Evolutionary conservation across 1,140 invertebrate genomes (phyloP).

Genomic region (Ceratosolen solmsi): DNA sequence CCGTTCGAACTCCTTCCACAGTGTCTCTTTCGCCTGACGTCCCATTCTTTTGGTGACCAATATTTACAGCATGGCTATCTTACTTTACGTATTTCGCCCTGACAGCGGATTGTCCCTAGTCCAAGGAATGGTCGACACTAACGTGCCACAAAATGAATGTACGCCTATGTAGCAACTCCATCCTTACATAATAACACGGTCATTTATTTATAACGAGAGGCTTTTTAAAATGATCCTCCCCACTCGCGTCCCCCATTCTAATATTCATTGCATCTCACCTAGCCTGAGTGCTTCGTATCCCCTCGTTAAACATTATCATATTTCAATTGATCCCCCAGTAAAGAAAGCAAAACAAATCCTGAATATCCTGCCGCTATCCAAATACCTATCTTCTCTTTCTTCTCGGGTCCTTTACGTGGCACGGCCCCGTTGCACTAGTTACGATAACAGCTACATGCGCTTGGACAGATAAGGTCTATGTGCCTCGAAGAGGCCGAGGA

Average conservation of each 20-base stretch:
- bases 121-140: neutral
- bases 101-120: neutral
- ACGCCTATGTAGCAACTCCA: too few species aligned
- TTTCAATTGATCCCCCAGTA: neutral
- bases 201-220: too few species aligned
- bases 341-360: neutral
- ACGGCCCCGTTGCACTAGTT: neutral
- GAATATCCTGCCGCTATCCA: neutral
- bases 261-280: too few species aligned
- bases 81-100: neutral
- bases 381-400: neutral
- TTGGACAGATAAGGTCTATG: neutral
- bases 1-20: neutral
- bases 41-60: constrained; percentile 26
- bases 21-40: neutral
- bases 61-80: neutral
- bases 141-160: too few species aligned
- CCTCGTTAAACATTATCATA: neutral
- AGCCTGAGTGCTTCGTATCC: neutral
- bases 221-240: too few species aligned
- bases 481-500: neutral
- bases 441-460: neutral
- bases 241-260: too few species aligned
- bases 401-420: neutral
- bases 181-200: too few species aligned